phyloP scores from a whole-genome alignment of 1,140 invertebrate genomes.

The Epicauta chinensis region DNA sequence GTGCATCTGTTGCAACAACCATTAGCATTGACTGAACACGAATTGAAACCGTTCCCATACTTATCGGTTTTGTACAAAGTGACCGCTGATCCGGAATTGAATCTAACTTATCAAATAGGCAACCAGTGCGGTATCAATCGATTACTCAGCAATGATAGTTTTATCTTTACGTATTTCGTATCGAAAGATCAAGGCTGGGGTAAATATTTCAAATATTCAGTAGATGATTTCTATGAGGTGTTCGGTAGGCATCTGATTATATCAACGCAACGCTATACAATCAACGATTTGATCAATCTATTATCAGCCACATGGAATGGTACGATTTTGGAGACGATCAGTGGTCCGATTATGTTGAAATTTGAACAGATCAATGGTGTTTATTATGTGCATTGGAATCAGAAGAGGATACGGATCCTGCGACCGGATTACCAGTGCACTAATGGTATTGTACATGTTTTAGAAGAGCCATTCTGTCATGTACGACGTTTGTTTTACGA shows the following conservation, averaged over 20 bases:
- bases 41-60: slow-evolving; percentile 23
- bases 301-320: neutral
- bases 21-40: slow-evolving; percentile 20
- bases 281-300: slow-evolving; percentile 5
- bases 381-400: slow-evolving; percentile 17
- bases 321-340: neutral
- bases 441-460: slow-evolving; percentile 27
- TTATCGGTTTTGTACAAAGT: slow-evolving; percentile 24
- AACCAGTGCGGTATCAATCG: neutral
- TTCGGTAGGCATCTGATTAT: slow-evolving; percentile 13
- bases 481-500: too few species aligned
- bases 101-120: slow-evolving; percentile 18
- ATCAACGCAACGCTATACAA: slow-evolving; percentile 2
- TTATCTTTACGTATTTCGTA: slow-evolving; percentile 15
- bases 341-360: slow-evolving; percentile 1
- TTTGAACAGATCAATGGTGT: neutral
- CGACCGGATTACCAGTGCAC: slow-evolving; percentile 22
- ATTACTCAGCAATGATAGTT: neutral
- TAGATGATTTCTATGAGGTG: neutral
- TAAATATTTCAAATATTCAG: neutral
- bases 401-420: slow-evolving; percentile 14
- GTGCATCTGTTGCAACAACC: slow-evolving; percentile 72
- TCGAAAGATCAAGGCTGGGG: slow-evolving; percentile 11
- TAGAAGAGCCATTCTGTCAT: slow-evolving; percentile 7
- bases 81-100: slow-evolving; percentile 14